Evolutionary conservation across 2,113 vertebrate genomes (phyloP).

Genomic region (Furnarius figulus): DNA sequence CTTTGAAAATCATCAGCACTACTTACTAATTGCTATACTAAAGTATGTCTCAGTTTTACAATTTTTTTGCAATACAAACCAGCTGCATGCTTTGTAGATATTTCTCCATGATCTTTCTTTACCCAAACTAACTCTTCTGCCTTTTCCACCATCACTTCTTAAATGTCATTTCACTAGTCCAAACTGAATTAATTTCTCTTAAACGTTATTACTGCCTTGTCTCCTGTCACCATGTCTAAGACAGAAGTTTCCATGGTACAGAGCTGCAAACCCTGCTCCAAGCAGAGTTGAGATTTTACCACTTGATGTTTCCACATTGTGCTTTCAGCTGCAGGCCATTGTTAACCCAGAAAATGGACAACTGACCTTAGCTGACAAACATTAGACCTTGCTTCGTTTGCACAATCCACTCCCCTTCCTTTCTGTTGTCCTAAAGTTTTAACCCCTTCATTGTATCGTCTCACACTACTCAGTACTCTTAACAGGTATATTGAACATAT

Average conservation of each 20-base stretch:
- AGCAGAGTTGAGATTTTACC: neutral
- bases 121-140: neutral
- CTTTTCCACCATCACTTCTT: neutral
- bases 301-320: neutral
- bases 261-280: neutral
- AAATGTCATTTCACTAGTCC: neutral
- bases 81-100: neutral
- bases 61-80: neutral
- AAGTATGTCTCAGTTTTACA: neutral
- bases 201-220: neutral
- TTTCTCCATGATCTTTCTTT: neutral
- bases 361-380: neutral
- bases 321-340: neutral
- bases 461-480: neutral
- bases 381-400: neutral
- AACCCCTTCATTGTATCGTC: neutral
- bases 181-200: neutral
- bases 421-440: neutral
- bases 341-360: neutral
- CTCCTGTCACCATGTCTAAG: neutral
- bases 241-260: neutral
- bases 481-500: neutral
- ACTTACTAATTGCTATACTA: neutral
- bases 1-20: neutral
- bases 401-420: neutral